Conservation (phyloP, 2,888 invertebrate genomes). For the Protophormia terraenovae region DNA sequence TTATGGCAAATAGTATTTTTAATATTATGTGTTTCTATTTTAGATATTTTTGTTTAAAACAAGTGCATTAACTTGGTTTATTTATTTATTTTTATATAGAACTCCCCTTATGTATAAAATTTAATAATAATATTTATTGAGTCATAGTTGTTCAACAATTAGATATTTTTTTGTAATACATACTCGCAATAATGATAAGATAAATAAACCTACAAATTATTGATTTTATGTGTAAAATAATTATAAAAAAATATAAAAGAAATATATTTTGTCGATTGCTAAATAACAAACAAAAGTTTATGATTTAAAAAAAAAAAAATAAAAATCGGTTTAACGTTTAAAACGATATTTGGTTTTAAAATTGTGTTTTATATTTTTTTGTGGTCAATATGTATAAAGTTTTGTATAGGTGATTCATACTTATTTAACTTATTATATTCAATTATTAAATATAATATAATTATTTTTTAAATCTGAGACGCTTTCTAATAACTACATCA, state of each 20-base stretch:
- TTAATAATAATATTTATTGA: not conserved
- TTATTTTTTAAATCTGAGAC: too few species aligned
- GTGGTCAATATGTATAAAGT: too few species aligned
- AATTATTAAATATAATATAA: too few species aligned
- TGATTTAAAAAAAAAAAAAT: not conserved
- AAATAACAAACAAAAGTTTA: not conserved
- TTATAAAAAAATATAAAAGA: not conserved
- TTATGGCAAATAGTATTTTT: not conserved
- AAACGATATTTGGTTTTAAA: not conserved
- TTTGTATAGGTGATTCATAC: too few species aligned
- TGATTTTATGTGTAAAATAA: conserved; percentile 29
- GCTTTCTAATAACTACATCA: too few species aligned
- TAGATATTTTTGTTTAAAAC: not conserved
- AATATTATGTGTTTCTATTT: not conserved
- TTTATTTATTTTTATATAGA: too few species aligned
- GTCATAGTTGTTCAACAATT: not conserved
- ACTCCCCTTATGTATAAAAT: not conserved
- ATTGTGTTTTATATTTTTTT: too few species aligned
- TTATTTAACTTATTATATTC: too few species aligned
- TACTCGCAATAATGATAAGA: conserved; percentile 38
- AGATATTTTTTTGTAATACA: not conserved
- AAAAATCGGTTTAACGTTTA: not conserved
- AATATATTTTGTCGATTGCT: not conserved
- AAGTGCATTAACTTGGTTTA: not conserved
- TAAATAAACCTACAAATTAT: conserved; percentile 3